Percentiles rank a stretch among this genome's conserved stretches.
phyloP scores from a whole-genome alignment of 35 echinoderm and acorn worm genomes.

The Ophioderma brevispina region DNA sequence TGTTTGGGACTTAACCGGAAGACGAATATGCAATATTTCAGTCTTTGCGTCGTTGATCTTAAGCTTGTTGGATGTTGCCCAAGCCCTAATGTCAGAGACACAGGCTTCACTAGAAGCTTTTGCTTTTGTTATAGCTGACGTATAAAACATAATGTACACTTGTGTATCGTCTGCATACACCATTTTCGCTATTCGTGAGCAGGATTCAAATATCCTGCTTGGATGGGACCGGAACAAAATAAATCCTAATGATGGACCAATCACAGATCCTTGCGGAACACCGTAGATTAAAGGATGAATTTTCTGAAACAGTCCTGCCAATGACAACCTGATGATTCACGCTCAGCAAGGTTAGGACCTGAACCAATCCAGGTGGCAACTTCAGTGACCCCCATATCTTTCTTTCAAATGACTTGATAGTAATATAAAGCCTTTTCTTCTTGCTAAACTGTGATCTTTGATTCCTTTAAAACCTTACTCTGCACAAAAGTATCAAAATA shows the following conservation, averaged over 20 bases:
- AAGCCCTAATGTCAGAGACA: conserved; percentile 9
- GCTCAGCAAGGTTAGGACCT: too few relatives aligned
- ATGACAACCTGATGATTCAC: too few relatives aligned
- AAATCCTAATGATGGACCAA: conserved; percentile 18
- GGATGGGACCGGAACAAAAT: conserved; percentile 16
- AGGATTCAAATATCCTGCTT: conserved; percentile 11
- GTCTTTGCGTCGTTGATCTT: conserved; percentile 30
- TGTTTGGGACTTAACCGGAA: background rate
- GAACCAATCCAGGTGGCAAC: too few relatives aligned
- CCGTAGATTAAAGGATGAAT: background rate
- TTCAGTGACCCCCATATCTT: too few relatives aligned
- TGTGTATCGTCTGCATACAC: too few relatives aligned
- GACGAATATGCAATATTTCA: background rate
- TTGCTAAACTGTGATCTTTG: too few relatives aligned
- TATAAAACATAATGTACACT: conserved; percentile 4
- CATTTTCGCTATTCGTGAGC: conserved; percentile 20
- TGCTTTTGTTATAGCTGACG: background rate
- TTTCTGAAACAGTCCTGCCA: too few relatives aligned
- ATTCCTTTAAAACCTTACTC: too few relatives aligned
- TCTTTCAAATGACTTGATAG: too few relatives aligned
- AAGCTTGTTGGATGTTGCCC: conserved; percentile 23
- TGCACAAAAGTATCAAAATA: too few relatives aligned
- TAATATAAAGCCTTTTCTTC: too few relatives aligned
- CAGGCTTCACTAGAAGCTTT: background rate
- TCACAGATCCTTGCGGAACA: conserved; percentile 37